Conservation (phyloP, 92 coral and sea anemone species). For the Zoanthus gigantus region DNA sequence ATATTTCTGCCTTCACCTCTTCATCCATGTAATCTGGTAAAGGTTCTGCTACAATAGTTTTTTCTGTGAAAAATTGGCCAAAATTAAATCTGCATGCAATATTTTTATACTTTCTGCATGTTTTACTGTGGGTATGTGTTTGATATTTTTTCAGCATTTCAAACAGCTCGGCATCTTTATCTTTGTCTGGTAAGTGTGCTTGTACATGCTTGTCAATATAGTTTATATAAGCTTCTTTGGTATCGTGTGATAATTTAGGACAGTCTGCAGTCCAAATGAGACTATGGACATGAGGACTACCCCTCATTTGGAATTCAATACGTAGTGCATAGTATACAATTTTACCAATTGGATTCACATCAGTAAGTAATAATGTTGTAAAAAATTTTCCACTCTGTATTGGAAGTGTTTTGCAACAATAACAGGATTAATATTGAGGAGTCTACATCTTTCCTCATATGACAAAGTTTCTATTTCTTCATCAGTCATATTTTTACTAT, state of each 20-base stretch:
- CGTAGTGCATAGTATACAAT: too few species aligned
- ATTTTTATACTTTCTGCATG: conserved; percentile 16
- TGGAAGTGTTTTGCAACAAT: conserved; percentile 2
- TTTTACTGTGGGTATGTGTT: conserved; percentile 67
- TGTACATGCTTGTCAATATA: conserved; percentile 1
- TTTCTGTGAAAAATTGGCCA: conserved; percentile 78
- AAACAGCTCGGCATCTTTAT: conserved; percentile 49
- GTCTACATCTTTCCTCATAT: conserved; percentile 5
- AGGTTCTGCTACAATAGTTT: conserved; percentile 76
- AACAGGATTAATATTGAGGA: conserved; percentile 3
- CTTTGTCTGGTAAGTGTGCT: conserved; percentile 59
- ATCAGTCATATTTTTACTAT: conserved; percentile 13
- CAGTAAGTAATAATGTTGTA: neutral
- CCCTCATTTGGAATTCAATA: too few species aligned
- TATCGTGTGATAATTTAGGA: neutral
- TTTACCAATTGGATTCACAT: neutral
- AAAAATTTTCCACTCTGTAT: neutral
- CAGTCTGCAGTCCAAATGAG: neutral
- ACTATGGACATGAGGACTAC: neutral
- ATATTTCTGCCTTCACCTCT: conserved; percentile 26
- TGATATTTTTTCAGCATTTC: conserved; percentile 64
- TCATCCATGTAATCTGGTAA: conserved; percentile 68
- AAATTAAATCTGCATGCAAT: conserved; percentile 74
- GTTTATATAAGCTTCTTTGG: neutral
- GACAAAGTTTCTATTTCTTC: conserved; percentile 22